Conservation (phyloP, 2,888 invertebrate genomes). For the Drosophila quasianomalipes region DNA sequence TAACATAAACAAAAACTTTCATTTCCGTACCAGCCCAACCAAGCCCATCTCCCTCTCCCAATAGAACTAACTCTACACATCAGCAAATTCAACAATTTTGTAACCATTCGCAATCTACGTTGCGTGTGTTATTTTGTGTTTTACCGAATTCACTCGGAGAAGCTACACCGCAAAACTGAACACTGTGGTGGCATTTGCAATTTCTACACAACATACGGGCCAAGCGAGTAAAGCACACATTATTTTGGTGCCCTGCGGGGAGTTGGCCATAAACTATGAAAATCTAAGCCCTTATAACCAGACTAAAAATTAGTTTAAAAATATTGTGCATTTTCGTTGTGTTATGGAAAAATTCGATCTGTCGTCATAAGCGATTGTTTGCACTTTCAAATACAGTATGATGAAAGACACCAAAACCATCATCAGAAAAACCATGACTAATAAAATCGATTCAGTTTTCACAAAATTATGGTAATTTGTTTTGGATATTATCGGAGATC, state of each 20-base stretch:
- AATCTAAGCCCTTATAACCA: neutral
- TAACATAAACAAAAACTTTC: conserved; percentile 47
- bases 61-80: neutral
- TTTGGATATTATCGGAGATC: neutral
- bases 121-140: conserved; percentile 13
- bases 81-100: conserved; percentile 3
- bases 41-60: neutral
- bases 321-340: neutral
- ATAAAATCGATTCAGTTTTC: neutral
- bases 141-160: neutral
- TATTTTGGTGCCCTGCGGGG: neutral
- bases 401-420: neutral
- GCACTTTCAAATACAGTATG: neutral
- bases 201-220: neutral
- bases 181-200: conserved; percentile 16
- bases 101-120: conserved; percentile 5
- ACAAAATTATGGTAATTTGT: neutral
- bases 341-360: neutral
- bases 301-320: neutral
- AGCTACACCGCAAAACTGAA: conserved; percentile 2
- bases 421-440: neutral
- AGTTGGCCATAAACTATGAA: neutral
- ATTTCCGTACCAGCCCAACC: conserved; percentile 8
- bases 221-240: neutral
- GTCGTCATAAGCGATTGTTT: neutral